Base-by-base conservation (phyloP, 2,797 vertebrate species). In the Myotis planiceps region DNA sequence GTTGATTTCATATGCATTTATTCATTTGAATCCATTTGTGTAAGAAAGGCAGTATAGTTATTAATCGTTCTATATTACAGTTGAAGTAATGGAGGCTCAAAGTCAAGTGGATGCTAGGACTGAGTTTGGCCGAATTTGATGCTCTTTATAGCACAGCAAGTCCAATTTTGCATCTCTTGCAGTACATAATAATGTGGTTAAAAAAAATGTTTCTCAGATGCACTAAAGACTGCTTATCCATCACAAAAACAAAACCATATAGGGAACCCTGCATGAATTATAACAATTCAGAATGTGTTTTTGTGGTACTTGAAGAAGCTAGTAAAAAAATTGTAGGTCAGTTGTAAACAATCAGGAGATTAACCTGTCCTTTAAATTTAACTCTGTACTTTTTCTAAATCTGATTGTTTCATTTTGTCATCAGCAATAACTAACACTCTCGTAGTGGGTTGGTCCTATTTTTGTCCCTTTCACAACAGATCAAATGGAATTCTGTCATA, bases 171-270 rank as follows among this genome's bases (percentile, higher is more conserved):
- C 8, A 53, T 39, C 9, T 65, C 12, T 68, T 87, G n/a, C 18
- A 27, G 0, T 49, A 14, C 2, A n/a, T 3, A 90, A 27, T 14
- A 75, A 37, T 72, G 90, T 80, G 14, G 2, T 79, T 79, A 9
- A 69, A 74, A 69, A 90, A 94, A 94, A 49, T 34, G 10, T 45
- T 84, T 79, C 75, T 85, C 49, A 53, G 8, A 74, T 80, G n/a
- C 9, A 58, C 16, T 80, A 72, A 93, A 58, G 9, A 39, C 45
- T 68, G 10, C 18, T 51, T 76, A 88, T 47, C 37, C 4, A 12
- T 72, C 47, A 74, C 7, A 86, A 75, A 5, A 29, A 42, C 9
- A 55, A 68, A 60, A 10, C 1, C 4, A n/a, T 45, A 74, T 55
- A 34, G 47, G 51, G 39, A 75, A 23, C 23, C 29, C 58, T 63